phyloP scores from a whole-genome alignment of 2,888 invertebrate genomes.

The Zygaena filipendulae region DNA sequence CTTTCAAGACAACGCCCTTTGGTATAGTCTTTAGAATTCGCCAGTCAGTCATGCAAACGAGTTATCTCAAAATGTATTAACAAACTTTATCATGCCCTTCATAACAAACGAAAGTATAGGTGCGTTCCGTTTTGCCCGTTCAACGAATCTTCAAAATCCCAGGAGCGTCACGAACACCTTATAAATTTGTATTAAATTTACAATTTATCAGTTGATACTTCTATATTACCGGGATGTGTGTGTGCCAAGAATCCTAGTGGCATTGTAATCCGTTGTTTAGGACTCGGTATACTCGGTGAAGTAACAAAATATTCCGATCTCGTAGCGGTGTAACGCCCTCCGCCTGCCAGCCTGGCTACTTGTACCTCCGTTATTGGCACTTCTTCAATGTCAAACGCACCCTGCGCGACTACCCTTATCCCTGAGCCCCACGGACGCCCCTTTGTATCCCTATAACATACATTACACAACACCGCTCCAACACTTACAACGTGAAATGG shows the following conservation, averaged over 20 bases:
- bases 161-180: constrained; percentile 24
- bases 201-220: constrained; percentile 43
- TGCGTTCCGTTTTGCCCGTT: too few species aligned
- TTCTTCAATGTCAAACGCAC: constrained; percentile 71
- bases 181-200: constrained; percentile 41
- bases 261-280: constrained; percentile 66
- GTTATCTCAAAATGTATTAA: too few species aligned
- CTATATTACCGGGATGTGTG: too few species aligned
- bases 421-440: constrained; percentile 39
- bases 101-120: too few species aligned
- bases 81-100: too few species aligned
- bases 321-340: constrained; percentile 64
- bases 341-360: constrained; percentile 58
- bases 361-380: constrained; percentile 70
- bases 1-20: constrained; percentile 43
- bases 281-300: constrained; percentile 34
- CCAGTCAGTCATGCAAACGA: too few species aligned
- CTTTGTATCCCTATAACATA: constrained; percentile 45
- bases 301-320: constrained; percentile 65
- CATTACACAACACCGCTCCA: constrained; percentile 58
- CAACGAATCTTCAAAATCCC: too few species aligned
- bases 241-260: too few species aligned
- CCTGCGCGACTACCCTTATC: constrained; percentile 53
- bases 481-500: constrained; percentile 43
- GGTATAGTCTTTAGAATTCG: too few species aligned